Conservation (phyloP, 1,140 invertebrate species). For the Bombus pascuorum region DNA sequence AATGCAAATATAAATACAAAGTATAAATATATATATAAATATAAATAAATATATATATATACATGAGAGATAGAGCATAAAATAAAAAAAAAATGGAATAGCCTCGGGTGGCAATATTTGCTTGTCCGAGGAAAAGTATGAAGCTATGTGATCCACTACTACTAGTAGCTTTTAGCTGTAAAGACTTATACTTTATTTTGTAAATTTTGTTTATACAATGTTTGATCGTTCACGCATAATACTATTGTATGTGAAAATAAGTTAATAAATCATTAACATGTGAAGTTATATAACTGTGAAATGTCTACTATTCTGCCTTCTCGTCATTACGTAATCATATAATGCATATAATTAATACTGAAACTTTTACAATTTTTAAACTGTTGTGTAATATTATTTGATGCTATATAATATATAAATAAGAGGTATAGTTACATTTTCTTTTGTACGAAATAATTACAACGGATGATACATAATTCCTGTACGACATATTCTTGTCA, state of each 20-base stretch:
- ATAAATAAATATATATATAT: constrained; percentile 69
- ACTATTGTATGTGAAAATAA: constrained; percentile 83
- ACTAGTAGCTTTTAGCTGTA: constrained; percentile 83
- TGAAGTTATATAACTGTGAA: constrained; percentile 76
- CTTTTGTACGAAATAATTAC: too few relatives aligned
- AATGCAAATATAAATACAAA: constrained; percentile 69
- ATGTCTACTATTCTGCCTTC: constrained; percentile 5
- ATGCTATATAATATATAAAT: too few relatives aligned
- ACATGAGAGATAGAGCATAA: constrained; percentile 73
- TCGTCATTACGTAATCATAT: not conserved
- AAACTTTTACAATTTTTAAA: too few relatives aligned
- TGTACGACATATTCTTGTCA: too few relatives aligned
- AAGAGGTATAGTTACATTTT: too few relatives aligned
- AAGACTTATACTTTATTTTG: constrained; percentile 83
- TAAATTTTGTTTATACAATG: constrained; percentile 84
- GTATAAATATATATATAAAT: constrained; percentile 63
- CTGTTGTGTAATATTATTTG: too few relatives aligned
- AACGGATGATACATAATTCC: too few relatives aligned
- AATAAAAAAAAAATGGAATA: constrained; percentile 70
- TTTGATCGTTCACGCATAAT: constrained; percentile 83
- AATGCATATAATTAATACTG: too few relatives aligned
- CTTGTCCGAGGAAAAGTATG: constrained; percentile 74
- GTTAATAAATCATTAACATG: constrained; percentile 83
- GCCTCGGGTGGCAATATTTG: constrained; percentile 73
- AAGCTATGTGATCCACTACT: constrained; percentile 83